A percentile compares a stretch with the other conserved stretches of the same genome.
phyloP scores from a whole-genome alignment of 2,113 vertebrate genomes.

The Cyrtonyx montezumae region DNA sequence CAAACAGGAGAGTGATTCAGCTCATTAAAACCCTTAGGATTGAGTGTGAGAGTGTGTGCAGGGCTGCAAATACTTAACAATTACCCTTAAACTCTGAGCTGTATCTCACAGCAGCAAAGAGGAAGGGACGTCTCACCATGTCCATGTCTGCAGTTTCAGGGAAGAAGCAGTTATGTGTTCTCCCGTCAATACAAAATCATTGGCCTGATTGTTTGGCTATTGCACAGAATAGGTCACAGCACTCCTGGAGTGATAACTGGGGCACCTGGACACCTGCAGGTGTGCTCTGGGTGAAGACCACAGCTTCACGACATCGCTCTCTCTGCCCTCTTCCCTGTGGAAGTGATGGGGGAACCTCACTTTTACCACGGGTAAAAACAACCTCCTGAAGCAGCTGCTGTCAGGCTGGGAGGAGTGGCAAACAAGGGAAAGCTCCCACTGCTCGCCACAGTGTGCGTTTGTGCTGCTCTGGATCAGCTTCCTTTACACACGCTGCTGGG shows the following conservation, averaged over 20 bases:
- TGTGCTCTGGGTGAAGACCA: not conserved
- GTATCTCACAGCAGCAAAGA: not conserved
- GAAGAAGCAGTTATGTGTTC: accelerated
- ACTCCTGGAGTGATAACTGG: not conserved
- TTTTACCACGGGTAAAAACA: not conserved
- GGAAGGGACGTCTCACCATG: not conserved
- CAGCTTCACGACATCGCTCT: not conserved
- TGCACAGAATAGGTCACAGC: not conserved
- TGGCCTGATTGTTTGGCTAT: not conserved
- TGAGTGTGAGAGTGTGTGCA: not conserved
- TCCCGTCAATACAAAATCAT: not conserved
- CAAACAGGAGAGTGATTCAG: not conserved
- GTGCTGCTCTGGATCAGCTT: not conserved
- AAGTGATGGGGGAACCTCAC: not conserved
- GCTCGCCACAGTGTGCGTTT: not conserved
- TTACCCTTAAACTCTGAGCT: not conserved
- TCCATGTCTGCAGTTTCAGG: not conserved
- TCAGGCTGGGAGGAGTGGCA: not conserved
- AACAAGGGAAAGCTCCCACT: not conserved
- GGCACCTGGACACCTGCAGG: not conserved
- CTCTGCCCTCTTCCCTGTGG: not conserved
- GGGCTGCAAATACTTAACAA: not conserved
- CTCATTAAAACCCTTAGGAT: not conserved
- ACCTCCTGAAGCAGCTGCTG: not conserved
- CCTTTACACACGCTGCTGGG: not conserved